Conservation (phyloP, 2,113 vertebrate species). For the Odobenus rosmarus region DNA sequence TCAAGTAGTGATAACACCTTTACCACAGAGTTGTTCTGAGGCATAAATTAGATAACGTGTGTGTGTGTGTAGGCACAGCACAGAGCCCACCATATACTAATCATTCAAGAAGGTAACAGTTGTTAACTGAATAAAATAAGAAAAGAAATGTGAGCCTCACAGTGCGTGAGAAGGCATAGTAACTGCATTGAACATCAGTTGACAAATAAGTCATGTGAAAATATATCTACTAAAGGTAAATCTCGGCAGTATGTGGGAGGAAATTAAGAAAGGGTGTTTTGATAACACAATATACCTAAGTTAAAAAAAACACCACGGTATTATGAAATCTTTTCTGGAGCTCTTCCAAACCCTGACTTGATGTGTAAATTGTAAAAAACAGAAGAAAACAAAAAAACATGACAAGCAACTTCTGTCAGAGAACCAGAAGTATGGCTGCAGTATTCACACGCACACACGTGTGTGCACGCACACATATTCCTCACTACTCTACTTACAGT, state of each 20-base stretch:
- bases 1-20: neutral
- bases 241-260: neutral
- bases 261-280: neutral
- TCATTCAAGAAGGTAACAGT: neutral
- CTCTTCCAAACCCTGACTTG: neutral
- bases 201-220: neutral
- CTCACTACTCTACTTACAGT: too few relatives aligned
- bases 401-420: neutral
- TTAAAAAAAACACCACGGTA: neutral
- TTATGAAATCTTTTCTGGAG: neutral
- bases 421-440: neutral
- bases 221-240: neutral
- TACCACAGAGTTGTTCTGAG: neutral
- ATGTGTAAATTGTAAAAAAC: neutral
- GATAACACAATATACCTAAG: neutral
- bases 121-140: neutral
- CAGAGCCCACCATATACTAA: neutral
- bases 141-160: neutral
- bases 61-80: neutral
- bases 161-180: neutral
- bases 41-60: neutral
- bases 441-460: accelerated
- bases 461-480: accelerated
- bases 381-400: neutral
- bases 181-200: neutral